A percentile compares a stretch with the other conserved stretches of the same genome.
These are phyloP conservation scores for Polymixis flavicincta DNA, from an alignment of 2,888 invertebrate species.

Conservation along the genomic window DNA sequence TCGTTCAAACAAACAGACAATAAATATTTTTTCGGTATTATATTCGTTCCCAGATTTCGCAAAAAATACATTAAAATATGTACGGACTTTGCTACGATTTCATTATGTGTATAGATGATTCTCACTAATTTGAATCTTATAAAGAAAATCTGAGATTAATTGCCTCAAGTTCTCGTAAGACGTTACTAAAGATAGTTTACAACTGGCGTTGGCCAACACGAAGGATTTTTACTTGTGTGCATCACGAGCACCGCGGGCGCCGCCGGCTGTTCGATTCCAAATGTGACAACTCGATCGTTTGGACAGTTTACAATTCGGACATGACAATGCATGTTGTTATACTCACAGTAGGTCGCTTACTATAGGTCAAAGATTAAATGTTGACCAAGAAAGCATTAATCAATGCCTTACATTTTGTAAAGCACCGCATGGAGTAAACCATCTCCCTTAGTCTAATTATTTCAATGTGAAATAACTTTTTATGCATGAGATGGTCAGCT, in stretches of 20 bases:
- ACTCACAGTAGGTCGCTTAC: no score
- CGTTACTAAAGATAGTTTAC: neutral
- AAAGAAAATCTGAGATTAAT: neutral
- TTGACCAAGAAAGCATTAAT: neutral
- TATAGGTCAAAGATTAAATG: neutral
- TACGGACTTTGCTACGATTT: neutral
- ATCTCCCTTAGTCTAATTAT: neutral
- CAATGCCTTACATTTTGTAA: neutral
- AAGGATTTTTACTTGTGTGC: slow-evolving; percentile 25
- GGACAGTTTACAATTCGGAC: neutral
- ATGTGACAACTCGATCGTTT: neutral
- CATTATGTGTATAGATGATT: neutral
- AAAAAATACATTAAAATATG: no score
- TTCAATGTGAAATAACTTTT: neutral
- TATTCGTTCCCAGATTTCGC: no score
- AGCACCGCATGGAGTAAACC: neutral
- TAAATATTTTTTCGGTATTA: no score
- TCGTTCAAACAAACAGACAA: no score
- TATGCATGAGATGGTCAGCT: neutral
- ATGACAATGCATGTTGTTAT: neutral
- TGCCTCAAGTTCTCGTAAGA: neutral
- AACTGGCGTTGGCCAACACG: slow-evolving; percentile 17
- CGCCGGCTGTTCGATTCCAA: neutral
- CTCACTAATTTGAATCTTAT: neutral
- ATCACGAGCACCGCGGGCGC: neutral